A percentile compares a stretch with the other conserved stretches of the same genome.
These are phyloP conservation scores for Siderastrea siderea DNA, from an alignment of 92 coral and sea anemone species.

Conservation along the genomic window DNA sequence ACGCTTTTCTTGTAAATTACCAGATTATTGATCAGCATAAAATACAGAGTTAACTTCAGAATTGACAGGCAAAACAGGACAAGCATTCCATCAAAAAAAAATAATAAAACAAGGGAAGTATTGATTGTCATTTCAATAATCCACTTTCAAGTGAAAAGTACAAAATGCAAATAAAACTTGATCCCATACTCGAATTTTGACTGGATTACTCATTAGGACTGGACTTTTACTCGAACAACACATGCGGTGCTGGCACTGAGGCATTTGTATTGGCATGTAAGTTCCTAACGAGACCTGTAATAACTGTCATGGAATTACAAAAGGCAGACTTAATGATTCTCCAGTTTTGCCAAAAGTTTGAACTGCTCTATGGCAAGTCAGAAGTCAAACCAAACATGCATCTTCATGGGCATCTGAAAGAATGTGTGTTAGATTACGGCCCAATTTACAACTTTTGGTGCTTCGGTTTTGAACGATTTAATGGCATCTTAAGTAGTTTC, in stretches of 20 bases:
- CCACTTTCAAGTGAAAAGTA: too few relatives aligned
- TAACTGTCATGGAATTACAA: constrained; percentile 27
- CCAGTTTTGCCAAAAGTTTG: constrained; percentile 57
- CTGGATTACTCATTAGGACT: not conserved
- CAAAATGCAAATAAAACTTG: too few relatives aligned
- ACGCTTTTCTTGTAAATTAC: too few relatives aligned
- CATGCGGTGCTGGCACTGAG: not conserved
- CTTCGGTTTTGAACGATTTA: constrained; percentile 62
- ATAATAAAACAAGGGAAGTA: too few relatives aligned
- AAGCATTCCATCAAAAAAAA: too few relatives aligned
- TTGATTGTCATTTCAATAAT: too few relatives aligned
- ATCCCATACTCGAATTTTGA: too few relatives aligned
- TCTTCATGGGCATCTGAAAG: constrained; percentile 73
- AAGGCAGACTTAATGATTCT: constrained; percentile 39
- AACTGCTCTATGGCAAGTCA: constrained; percentile 43
- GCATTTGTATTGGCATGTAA: not conserved
- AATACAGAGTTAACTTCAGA: too few relatives aligned
- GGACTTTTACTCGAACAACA: constrained; percentile 44
- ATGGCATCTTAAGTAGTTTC: constrained; percentile 29
- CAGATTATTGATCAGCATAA: too few relatives aligned
- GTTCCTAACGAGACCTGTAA: constrained; percentile 36
- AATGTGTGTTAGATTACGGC: constrained; percentile 69
- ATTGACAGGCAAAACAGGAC: too few relatives aligned
- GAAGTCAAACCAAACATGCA: constrained; percentile 74
- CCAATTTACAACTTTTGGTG: constrained; percentile 74